Conservation (phyloP, 2,888 invertebrate genomes). For the Mechanitis messenoides region DNA sequence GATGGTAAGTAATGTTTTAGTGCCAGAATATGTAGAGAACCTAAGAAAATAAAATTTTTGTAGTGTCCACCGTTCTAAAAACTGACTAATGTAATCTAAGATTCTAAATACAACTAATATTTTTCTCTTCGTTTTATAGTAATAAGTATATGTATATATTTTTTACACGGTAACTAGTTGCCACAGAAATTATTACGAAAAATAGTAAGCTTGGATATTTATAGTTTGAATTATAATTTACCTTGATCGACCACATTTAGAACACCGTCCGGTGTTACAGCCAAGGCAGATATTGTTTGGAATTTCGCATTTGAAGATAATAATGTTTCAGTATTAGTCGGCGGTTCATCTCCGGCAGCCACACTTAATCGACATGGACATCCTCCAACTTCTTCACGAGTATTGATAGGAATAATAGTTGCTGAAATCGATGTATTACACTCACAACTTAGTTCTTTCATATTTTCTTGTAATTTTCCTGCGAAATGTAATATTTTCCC, state of each 20-base stretch:
- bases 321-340: constrained; percentile 88
- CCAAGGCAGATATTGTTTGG: constrained; percentile 90
- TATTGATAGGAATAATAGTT: constrained; percentile 60
- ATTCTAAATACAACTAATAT: too few species aligned
- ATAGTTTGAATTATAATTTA: constrained; percentile 30
- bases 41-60: constrained; percentile 47
- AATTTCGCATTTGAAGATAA: constrained; percentile 94
- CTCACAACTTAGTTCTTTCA: constrained; percentile 76
- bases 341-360: constrained; percentile 78
- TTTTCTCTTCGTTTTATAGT: too few species aligned
- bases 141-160: too few species aligned
- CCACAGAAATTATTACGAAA: not conserved
- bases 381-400: constrained; percentile 63
- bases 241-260: constrained; percentile 97
- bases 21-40: constrained; percentile 88
- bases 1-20: constrained; percentile 91
- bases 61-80: not conserved
- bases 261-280: constrained; percentile 96
- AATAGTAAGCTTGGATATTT: not conserved
- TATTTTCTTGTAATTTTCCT: constrained; percentile 85
- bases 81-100: too few species aligned
- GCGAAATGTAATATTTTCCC: constrained; percentile 94
- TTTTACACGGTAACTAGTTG: too few species aligned
- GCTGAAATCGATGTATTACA: constrained; percentile 77
- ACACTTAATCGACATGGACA: constrained; percentile 73